These are phyloP conservation scores for Fulmarus glacialis DNA, from an alignment of 2,113 vertebrate species.

Conservation along the genomic window DNA sequence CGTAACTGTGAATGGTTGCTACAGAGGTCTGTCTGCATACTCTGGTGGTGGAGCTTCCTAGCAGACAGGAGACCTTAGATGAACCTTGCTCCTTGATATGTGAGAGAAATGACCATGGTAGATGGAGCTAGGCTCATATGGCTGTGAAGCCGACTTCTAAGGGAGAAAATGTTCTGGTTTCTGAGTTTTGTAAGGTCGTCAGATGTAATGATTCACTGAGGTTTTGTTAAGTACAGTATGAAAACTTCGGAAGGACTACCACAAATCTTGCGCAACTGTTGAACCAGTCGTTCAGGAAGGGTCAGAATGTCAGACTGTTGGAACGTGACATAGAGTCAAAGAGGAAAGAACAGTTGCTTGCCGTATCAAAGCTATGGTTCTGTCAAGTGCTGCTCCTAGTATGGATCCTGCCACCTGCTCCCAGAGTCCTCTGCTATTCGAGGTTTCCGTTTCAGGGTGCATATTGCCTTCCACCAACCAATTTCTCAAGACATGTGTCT, in stretches of 20 bases:
- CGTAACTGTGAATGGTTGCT: neutral
- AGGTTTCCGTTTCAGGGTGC: neutral
- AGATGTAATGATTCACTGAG: neutral
- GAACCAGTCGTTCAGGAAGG: neutral
- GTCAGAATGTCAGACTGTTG: neutral
- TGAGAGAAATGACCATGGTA: neutral
- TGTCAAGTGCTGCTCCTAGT: neutral
- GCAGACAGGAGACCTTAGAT: neutral
- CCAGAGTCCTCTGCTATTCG: neutral
- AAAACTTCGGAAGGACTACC: neutral
- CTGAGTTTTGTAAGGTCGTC: neutral
- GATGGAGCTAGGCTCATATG: neutral
- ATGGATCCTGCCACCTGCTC: neutral
- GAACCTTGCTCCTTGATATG: neutral
- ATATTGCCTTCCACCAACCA: neutral
- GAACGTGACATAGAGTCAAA: neutral
- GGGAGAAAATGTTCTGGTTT: neutral
- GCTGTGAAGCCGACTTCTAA: neutral
- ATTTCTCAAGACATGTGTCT: neutral
- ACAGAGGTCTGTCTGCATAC: accelerated
- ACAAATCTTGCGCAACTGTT: neutral
- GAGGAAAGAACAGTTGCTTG: neutral
- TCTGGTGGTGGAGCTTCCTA: neutral
- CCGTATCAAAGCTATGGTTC: neutral
- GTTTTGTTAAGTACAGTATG: neutral